Base-by-base conservation (phyloP, 1,140 invertebrate species). In the Calliopsis andreniformis region DNA sequence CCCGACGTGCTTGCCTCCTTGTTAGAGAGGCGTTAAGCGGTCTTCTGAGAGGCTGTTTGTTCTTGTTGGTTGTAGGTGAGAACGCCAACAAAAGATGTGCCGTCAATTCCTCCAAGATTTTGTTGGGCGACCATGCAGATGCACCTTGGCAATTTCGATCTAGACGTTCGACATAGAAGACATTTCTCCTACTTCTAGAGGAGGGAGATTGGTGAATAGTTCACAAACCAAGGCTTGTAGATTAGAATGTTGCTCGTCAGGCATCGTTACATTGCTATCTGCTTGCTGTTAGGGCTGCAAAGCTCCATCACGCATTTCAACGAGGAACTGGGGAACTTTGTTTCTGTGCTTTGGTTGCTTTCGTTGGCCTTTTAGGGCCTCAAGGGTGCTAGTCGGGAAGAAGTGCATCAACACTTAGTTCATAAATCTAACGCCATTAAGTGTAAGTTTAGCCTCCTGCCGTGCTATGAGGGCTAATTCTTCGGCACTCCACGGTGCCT, bases 401-500 rank as follows among this genome's bases (percentile, higher is more conserved):
- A 30, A 16, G 7, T 23, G 28, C 5, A 39, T 0, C 2, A 82
- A 35, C 0, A 42, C 66, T 16, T 70, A 42, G 16, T 82, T 78
- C 0, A 82, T 76, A 25, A 78, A 82, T 6, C 63, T 59, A 0
- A 35, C 23, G 0, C 56, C 56, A 10, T 47, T 0, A 3, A 25
- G 1, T 0, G 51, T 35, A 1, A 82, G 51, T 14, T 39, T 30
- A 0, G 77, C 77, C n/a, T 77, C 76, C 18, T 64, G 35, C 35
- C 76, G 64, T 0, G 76, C 72, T 30, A 82, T 32, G 12, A 76
- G 47, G 3, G 35, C 62, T 20, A n/a, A n/a, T n/a, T n/a, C n/a
- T n/a, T n/a, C n/a, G n/a, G n/a, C n/a, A n/a, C n/a, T n/a, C n/a
- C n/a, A 30, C 5, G n/a, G 61, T 42, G 62, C 39, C 8, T 35